phyloP scores from a whole-genome alignment of 2,797 vertebrate genomes.

The Myotis findleyi region DNA sequence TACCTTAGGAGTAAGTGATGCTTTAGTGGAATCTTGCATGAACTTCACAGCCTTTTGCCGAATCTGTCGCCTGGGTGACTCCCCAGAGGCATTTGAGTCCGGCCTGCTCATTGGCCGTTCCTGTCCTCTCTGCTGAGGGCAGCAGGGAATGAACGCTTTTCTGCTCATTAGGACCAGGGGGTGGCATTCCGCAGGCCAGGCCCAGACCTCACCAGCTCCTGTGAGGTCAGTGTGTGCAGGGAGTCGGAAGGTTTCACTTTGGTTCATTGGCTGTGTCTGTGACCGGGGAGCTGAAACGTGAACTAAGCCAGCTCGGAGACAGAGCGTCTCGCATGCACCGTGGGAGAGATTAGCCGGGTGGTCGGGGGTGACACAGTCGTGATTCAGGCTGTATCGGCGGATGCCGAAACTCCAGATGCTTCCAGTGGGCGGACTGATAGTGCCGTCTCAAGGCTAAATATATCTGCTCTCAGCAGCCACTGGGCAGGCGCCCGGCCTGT shows the following conservation, averaged over 20 bases:
- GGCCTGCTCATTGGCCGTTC: slow-evolving; percentile 33
- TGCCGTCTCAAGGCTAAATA: slow-evolving; percentile 73
- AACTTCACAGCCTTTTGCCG: slow-evolving; percentile 62
- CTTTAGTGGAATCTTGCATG: slow-evolving; percentile 14
- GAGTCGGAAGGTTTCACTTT: slow-evolving; percentile 87
- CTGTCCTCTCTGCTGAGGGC: slow-evolving; percentile 50
- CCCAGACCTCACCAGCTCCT: slow-evolving; percentile 81
- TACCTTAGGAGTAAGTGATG: slow-evolving; percentile 42
- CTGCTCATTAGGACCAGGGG: slow-evolving; percentile 83
- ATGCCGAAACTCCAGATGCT: slow-evolving; percentile 79
- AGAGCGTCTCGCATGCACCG: slow-evolving; percentile 75
- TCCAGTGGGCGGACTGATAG: slow-evolving; percentile 56
- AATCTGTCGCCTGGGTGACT: slow-evolving; percentile 54
- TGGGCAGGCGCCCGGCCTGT: slow-evolving; percentile 55
- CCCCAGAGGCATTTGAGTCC: slow-evolving; percentile 48
- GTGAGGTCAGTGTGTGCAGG: slow-evolving; percentile 80
- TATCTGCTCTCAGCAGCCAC: slow-evolving; percentile 72
- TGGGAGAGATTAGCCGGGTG: slow-evolving; percentile 87
- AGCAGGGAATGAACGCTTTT: slow-evolving; percentile 38
- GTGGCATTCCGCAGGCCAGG: slow-evolving; percentile 86
- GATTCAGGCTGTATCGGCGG: slow-evolving; percentile 78
- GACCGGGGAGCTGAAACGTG: slow-evolving; percentile 79
- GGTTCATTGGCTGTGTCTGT: slow-evolving; percentile 83
- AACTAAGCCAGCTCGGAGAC: slow-evolving; percentile 83
- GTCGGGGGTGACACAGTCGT: slow-evolving; percentile 75